Conservation (phyloP, 2,888 invertebrate genomes). For the Keiferia lycopersicella region DNA sequence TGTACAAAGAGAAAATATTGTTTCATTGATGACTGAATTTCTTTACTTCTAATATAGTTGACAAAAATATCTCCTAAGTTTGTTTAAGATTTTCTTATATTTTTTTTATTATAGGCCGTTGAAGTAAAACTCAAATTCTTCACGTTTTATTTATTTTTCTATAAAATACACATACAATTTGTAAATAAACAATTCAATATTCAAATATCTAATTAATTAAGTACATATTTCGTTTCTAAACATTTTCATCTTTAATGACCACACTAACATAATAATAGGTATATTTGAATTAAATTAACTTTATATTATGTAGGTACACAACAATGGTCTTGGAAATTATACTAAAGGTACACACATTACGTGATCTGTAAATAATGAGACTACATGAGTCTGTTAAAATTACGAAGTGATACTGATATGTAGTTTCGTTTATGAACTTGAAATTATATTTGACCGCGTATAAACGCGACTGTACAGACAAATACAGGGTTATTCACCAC, state of each 20-base stretch:
- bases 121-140: conserved; percentile 42
- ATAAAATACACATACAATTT: conserved; percentile 81
- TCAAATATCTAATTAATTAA: conserved; percentile 67
- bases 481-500: conserved; percentile 14
- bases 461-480: conserved; percentile 8
- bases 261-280: conserved; percentile 39
- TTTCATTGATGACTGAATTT: conserved; percentile 7
- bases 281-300: conserved; percentile 23
- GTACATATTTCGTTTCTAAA: conserved; percentile 59
- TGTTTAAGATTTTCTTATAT: neutral
- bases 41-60: no score
- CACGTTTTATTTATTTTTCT: conserved; percentile 73
- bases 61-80: no score
- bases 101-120: neutral
- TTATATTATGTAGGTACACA: neutral
- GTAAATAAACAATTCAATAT: conserved; percentile 80
- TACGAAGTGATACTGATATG: conserved; percentile 51
- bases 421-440: conserved; percentile 46
- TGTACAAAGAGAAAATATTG: conserved; percentile 30
- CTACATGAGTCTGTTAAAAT: conserved; percentile 34
- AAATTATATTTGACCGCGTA: neutral
- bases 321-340: conserved; percentile 10
- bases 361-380: conserved; percentile 5
- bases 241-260: conserved; percentile 48
- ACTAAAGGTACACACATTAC: neutral